Evolutionary conservation across 1,140 invertebrate species (phyloP).

Genomic region (Odontomachus brunneus): DNA sequence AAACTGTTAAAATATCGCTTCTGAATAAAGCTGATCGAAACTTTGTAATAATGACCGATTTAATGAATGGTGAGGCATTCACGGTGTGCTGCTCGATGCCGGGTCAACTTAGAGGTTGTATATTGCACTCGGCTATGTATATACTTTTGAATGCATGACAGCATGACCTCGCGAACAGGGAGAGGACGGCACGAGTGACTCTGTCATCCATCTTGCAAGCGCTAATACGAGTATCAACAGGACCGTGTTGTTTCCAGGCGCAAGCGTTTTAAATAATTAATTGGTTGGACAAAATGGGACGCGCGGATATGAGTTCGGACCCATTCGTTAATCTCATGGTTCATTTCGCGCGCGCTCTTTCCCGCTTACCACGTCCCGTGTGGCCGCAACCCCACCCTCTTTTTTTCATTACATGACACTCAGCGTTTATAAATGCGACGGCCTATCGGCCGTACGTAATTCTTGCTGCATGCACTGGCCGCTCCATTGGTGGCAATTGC

Average conservation of each 20-base stretch:
- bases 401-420: slow-evolving; percentile 69
- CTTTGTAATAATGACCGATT: too few relatives aligned
- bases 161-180: too few relatives aligned
- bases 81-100: too few relatives aligned
- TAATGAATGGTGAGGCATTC: too few relatives aligned
- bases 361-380: slow-evolving; percentile 20
- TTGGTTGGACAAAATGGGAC: slow-evolving; percentile 71
- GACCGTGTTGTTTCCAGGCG: slow-evolving; percentile 64
- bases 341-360: slow-evolving; percentile 73
- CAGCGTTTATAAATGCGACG: slow-evolving; percentile 67
- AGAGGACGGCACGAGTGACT: too few relatives aligned
- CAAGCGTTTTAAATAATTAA: slow-evolving; percentile 76
- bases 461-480: slow-evolving; percentile 49
- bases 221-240: slow-evolving; percentile 74
- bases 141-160: too few relatives aligned
- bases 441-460: slow-evolving; percentile 64
- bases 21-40: too few relatives aligned
- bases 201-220: slow-evolving; percentile 69
- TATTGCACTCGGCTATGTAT: too few relatives aligned
- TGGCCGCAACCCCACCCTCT: slow-evolving; percentile 31
- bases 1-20: too few relatives aligned
- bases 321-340: slow-evolving; percentile 79
- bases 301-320: slow-evolving; percentile 70
- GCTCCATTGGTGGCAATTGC: slow-evolving; percentile 67
- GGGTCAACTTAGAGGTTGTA: too few relatives aligned